phyloP scores from a whole-genome alignment of 2,888 invertebrate genomes.

The Glyphotaelius pellucidus region DNA sequence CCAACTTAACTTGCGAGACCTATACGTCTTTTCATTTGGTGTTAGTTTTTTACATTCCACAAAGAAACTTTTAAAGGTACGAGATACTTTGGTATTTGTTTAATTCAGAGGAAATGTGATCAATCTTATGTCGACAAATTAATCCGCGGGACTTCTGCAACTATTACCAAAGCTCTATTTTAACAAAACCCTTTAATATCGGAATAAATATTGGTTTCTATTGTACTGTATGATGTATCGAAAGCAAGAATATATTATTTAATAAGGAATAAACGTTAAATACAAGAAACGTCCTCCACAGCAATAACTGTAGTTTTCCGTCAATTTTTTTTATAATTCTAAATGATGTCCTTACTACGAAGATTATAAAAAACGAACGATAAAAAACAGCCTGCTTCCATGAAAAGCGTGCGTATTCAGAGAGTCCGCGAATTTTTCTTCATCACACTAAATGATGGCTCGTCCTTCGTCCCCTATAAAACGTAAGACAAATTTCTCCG shows the following conservation, averaged over 20 bases:
- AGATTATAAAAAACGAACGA: neutral
- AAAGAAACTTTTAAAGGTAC: neutral
- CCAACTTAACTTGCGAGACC: too few species aligned
- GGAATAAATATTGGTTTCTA: neutral
- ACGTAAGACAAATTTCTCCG: constrained; percentile 32
- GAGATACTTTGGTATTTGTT: neutral
- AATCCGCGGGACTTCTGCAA: neutral
- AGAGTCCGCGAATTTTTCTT: neutral
- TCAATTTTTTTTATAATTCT: too few species aligned
- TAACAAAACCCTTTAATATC: neutral
- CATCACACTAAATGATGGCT: neutral
- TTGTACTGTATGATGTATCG: neutral
- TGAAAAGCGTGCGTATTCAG: neutral
- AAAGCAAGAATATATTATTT: too few species aligned
- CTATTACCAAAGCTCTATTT: neutral
- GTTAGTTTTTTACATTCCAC: neutral
- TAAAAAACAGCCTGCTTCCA: neutral
- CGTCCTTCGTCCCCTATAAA: constrained; percentile 15
- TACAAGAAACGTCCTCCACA: too few species aligned
- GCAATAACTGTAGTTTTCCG: too few species aligned
- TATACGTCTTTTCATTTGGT: neutral
- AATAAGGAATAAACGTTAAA: too few species aligned
- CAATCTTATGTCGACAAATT: neutral
- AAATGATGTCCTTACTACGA: too few species aligned
- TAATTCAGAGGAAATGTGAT: neutral